A percentile compares a stretch with the other conserved stretches of the same genome.
These are phyloP conservation scores for Gymnodraco acuticeps DNA, from an alignment of 2,797 vertebrate species.

Conservation along the genomic window DNA sequence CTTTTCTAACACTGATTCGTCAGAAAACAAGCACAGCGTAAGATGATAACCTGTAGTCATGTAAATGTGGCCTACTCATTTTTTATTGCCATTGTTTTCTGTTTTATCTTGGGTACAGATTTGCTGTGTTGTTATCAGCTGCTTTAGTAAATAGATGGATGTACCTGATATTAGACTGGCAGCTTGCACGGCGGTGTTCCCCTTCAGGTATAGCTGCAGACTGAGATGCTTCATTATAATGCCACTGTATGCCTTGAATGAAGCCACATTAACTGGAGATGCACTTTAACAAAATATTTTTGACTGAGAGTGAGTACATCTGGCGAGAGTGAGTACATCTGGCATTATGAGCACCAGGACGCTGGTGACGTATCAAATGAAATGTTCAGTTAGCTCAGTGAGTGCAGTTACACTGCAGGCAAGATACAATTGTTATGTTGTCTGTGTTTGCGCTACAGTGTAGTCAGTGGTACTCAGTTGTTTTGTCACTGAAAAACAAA, in stretches of 20 bases:
- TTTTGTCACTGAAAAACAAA: neutral
- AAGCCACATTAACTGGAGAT: conserved; percentile 19
- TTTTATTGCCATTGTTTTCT: neutral
- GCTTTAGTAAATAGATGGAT: conserved; percentile 20
- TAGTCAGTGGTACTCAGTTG: neutral
- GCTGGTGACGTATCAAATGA: conserved; percentile 8
- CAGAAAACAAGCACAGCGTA: conserved; percentile 68
- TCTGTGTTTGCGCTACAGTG: neutral
- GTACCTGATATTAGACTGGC: conserved; percentile 41
- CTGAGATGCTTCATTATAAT: conserved; percentile 21
- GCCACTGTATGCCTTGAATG: conserved; percentile 27
- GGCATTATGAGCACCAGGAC: conserved; percentile 5
- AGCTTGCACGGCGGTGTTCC: conserved; percentile 39
- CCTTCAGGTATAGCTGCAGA: conserved; percentile 58
- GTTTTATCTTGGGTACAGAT: neutral
- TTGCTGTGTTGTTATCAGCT: neutral
- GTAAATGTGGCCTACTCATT: conserved; percentile 61
- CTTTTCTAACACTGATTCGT: conserved; percentile 75
- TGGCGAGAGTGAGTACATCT: conserved; percentile 24
- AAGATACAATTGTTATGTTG: neutral
- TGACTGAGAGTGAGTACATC: conserved; percentile 23
- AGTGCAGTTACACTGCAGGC: neutral
- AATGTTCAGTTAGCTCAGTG: conserved; percentile 8
- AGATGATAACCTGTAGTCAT: conserved; percentile 60
- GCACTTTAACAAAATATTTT: conserved; percentile 20